These are phyloP conservation scores for Drosophila greeni DNA, from an alignment of 2,888 invertebrate species.

Conservation along the genomic window DNA sequence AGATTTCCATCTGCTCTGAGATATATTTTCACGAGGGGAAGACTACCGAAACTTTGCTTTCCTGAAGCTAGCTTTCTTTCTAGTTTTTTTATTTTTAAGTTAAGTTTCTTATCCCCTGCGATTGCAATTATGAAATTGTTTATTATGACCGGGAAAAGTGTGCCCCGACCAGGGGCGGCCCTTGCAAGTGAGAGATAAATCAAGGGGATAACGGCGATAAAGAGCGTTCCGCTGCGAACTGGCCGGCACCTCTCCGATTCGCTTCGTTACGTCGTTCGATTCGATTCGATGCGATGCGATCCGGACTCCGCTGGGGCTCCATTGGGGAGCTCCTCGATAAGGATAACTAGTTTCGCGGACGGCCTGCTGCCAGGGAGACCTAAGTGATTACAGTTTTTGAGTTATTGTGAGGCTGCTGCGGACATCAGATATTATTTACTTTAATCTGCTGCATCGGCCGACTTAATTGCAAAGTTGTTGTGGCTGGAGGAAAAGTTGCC, in stretches of 20 bases:
- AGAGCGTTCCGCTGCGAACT: conserved; percentile 50
- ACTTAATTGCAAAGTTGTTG: conserved; percentile 64
- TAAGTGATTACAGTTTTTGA: conserved; percentile 72
- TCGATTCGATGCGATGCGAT: conserved; percentile 13
- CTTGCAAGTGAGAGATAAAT: conserved; percentile 68
- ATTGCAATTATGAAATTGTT: conserved; percentile 37
- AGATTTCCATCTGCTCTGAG: too few relatives aligned
- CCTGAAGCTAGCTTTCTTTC: background rate
- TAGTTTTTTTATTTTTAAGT: background rate
- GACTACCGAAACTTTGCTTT: background rate
- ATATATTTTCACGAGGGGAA: too few relatives aligned
- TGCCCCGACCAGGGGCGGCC: conserved; percentile 30
- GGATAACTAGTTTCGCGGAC: conserved; percentile 60
- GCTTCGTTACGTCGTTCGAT: conserved; percentile 14
- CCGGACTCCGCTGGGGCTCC: conserved; percentile 1
- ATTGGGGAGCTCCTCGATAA: conserved; percentile 49
- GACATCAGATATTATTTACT: conserved; percentile 68
- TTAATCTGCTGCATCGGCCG: conserved; percentile 68
- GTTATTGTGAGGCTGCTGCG: conserved; percentile 50
- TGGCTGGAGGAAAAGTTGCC: conserved; percentile 49
- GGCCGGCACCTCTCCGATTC: conserved; percentile 18
- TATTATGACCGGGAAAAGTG: conserved; percentile 31
- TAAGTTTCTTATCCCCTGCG: background rate
- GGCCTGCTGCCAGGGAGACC: conserved; percentile 26
- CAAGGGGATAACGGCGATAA: conserved; percentile 71